These are phyloP conservation scores for Euborellia annulipes DNA, from an alignment of 1,140 invertebrate genomes.

Conservation along the genomic window DNA sequence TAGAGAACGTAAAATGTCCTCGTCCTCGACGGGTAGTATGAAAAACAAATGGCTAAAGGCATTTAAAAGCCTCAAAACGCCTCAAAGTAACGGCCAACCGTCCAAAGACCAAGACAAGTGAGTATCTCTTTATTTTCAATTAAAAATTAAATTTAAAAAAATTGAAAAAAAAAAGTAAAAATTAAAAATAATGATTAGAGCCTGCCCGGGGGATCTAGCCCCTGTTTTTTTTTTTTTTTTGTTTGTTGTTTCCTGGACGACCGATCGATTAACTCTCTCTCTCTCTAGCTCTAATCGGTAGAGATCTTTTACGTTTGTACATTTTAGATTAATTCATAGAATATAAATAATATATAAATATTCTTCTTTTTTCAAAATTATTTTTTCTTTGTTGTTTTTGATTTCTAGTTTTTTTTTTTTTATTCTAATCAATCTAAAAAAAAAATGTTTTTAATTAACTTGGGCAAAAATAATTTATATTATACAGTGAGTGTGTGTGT, in stretches of 20 bases:
- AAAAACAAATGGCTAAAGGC: slow-evolving; percentile 97
- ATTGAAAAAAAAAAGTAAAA: no score
- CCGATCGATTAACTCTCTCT: background rate
- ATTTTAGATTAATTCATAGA: slow-evolving; percentile 4
- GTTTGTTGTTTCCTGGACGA: background rate
- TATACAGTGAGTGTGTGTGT: no score
- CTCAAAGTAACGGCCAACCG: slow-evolving; percentile 37
- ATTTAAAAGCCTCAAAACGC: slow-evolving; percentile 81
- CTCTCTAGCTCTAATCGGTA: background rate
- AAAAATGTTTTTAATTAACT: no score
- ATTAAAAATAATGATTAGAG: no score
- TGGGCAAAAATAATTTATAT: no score
- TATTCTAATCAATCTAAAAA: no score
- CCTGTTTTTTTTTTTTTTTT: background rate
- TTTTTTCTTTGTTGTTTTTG: background rate
- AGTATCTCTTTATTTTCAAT: slow-evolving; percentile 28
- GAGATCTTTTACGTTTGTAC: background rate
- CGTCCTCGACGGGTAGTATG: slow-evolving; percentile 73
- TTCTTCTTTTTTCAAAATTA: slow-evolving; percentile 7
- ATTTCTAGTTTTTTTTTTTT: no score
- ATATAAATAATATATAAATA: no score
- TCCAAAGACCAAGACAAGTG: slow-evolving; percentile 35
- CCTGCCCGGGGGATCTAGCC: background rate
- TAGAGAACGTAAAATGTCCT: slow-evolving; percentile 70
- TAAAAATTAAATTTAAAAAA: no score